Percentiles rank a stretch among this genome's conserved stretches.
Evolutionary conservation across 2,797 vertebrate species (phyloP).

Genomic region (Enteromius paludinosus): DNA sequence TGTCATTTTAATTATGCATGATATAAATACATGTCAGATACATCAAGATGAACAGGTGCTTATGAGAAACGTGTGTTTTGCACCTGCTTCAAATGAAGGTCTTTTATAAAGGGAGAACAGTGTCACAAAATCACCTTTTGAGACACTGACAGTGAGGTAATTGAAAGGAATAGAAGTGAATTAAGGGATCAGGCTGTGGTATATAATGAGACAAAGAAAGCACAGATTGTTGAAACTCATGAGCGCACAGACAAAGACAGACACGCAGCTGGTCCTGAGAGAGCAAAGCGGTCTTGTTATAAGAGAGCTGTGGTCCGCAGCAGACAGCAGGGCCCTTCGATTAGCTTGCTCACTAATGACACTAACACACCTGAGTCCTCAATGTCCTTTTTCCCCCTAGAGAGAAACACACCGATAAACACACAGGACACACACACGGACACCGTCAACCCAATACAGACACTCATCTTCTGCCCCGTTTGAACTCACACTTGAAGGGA

Average conservation of each 20-base stretch:
- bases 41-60: neutral
- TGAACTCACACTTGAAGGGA: constrained; percentile 26
- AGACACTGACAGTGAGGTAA: constrained; percentile 3
- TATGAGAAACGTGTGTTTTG: constrained; percentile 7
- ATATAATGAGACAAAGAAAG: constrained; percentile 36
- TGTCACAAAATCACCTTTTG: constrained; percentile 20
- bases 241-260: constrained; percentile 5
- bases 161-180: constrained; percentile 15
- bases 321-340: constrained; percentile 49
- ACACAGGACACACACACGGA: constrained; percentile 16
- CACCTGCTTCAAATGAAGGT: neutral
- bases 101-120: constrained; percentile 1
- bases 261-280: constrained; percentile 40
- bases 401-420: constrained; percentile 22
- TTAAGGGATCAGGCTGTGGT: constrained; percentile 4
- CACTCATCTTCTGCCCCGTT: neutral
- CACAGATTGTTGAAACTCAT: constrained; percentile 21
- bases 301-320: constrained; percentile 33
- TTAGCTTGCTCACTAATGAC: constrained; percentile 67
- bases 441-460: neutral
- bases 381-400: constrained; percentile 53
- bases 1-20: neutral
- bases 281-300: constrained; percentile 35
- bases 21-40: neutral
- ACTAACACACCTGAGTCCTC: constrained; percentile 77